Evolutionary conservation across 2,113 vertebrate genomes (phyloP).

Genomic region (Spheniscus mendiculus): DNA sequence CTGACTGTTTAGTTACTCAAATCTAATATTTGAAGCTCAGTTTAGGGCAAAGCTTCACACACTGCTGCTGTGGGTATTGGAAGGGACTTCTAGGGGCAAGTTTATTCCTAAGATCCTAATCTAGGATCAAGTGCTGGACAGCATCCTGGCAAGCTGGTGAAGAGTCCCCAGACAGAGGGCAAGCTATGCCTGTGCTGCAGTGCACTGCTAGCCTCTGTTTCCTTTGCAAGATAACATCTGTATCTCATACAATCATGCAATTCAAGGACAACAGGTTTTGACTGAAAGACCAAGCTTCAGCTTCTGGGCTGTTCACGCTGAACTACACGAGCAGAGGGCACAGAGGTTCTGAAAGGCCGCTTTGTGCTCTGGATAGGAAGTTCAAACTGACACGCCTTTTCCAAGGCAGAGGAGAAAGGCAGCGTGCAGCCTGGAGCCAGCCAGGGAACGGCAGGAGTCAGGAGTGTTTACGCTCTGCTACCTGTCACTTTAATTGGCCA

Average conservation of each 20-base stretch:
- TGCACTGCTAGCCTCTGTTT: background rate
- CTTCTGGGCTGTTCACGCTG: background rate
- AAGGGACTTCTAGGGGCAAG: background rate
- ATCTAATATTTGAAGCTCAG: background rate
- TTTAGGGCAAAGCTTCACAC: background rate
- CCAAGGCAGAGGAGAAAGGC: background rate
- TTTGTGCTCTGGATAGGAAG: conserved; percentile 4
- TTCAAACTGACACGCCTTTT: background rate
- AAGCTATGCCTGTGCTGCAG: background rate
- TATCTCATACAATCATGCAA: rapidly evolving
- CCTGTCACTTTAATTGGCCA: conserved; percentile 62
- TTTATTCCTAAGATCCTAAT: background rate
- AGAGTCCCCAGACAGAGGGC: background rate
- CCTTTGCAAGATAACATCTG: background rate
- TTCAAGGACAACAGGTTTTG: background rate
- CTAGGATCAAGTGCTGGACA: background rate
- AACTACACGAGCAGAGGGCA: background rate
- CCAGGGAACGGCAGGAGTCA: background rate
- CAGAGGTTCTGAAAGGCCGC: background rate
- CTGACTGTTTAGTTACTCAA: background rate
- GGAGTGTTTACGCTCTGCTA: conserved; percentile 32
- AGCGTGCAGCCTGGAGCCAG: background rate
- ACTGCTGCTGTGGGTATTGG: background rate
- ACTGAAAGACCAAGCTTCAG: background rate
- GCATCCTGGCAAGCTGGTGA: background rate